These are phyloP conservation scores for Drosophila heteroneura DNA, from an alignment of 2,888 invertebrate genomes.

Conservation along the genomic window DNA sequence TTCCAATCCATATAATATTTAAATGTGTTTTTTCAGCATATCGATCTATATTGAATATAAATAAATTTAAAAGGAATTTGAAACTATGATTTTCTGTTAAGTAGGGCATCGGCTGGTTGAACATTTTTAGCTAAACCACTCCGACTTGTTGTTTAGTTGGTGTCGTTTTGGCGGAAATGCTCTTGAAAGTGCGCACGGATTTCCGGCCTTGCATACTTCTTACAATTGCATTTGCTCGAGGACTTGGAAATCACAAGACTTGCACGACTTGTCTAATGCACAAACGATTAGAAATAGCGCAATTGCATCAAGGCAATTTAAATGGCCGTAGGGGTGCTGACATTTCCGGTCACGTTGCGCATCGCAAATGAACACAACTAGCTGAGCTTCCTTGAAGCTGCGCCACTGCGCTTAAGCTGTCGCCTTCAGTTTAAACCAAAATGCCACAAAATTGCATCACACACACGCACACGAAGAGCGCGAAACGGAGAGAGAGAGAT, in stretches of 20 bases:
- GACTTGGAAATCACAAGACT: conserved; percentile 16
- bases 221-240: conserved; percentile 16
- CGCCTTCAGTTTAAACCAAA: conserved; percentile 23
- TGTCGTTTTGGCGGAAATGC: conserved; percentile 65
- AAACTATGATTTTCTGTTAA: background rate
- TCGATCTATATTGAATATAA: background rate
- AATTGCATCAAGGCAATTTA: conserved; percentile 41
- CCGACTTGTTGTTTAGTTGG: conserved; percentile 14
- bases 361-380: conserved; percentile 62
- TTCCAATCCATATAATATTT: background rate
- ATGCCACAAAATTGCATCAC: conserved; percentile 1
- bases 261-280: conserved; percentile 30
- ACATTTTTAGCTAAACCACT: background rate
- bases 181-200: conserved; percentile 68
- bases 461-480: conserved; percentile 4
- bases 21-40: background rate
- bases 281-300: conserved; percentile 36
- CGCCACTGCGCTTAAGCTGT: conserved; percentile 15
- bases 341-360: conserved; percentile 52
- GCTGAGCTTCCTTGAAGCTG: conserved; percentile 21
- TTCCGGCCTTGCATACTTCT: conserved; percentile 57
- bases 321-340: conserved; percentile 27
- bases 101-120: background rate
- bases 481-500: background rate
- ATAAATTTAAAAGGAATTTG: background rate